Evolutionary conservation across 2,113 vertebrate genomes (phyloP), one percentile per base, ranked within the genome.

Genomic region (Lepus timidus): DNA sequence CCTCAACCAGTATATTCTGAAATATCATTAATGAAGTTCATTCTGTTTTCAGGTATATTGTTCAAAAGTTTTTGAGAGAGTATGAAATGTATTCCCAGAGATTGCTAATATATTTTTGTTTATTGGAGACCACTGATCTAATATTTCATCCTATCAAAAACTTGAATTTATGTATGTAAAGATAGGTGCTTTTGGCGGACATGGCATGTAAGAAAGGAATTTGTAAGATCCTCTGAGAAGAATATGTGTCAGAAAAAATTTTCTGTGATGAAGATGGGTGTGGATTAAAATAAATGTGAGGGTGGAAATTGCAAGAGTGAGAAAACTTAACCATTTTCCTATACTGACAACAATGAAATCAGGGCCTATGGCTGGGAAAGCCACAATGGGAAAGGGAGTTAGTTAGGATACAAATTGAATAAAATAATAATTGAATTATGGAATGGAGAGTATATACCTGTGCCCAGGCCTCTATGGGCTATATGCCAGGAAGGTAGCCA

Each of bases 121-220:
- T 6, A 33, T 44, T 23, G 58, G 4, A 91, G 1, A 10, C 23
- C 2, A 11, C 11, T 39, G 12, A 14, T 51, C 87, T 87, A 31
- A 85, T 79, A 88, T n/a, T 44, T 88, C 85, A 25, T 58, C 3
- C 85, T 70, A 31, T 73, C 6, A 68, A 88, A 76, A 82, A 78
- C 0, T 20, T 55, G 49, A 88, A 93, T 10, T 19, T 33, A 12
- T 78, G 17, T 62, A 4, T 4, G 10, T 83, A 78, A 84, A 39
- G 9, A 36, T n/a, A 55, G 13, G 0, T 64, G 27, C 23, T 67
- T 29, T 67, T 27, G 23, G 64, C 29, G 9, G 2, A 16, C 3
- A n/a, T 9, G 49, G 3, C 1, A 11, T 2, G 29, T 51, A 51
- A 78, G 20, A 68, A 52, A 90, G 5, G 88, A 49, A 7, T 74